These are phyloP conservation scores for Apis dorsata DNA, from an alignment of 1,140 invertebrate genomes.

Conservation along the genomic window DNA sequence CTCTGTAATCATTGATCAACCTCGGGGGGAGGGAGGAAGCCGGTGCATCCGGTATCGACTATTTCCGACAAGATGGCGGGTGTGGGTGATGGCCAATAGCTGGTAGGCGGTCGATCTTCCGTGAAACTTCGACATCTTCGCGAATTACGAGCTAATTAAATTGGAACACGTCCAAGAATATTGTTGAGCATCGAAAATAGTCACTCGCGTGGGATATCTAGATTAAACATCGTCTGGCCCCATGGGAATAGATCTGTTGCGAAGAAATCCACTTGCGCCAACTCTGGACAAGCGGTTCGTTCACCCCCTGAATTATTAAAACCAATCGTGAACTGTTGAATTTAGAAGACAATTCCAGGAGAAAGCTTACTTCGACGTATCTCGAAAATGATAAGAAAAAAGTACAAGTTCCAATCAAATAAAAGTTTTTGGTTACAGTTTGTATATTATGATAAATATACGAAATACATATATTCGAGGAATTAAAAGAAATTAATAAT, in stretches of 20 bases:
- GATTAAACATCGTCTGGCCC: not conserved
- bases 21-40: not conserved
- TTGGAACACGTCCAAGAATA: slow-evolving; percentile 35
- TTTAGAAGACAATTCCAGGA: not conserved
- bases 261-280: not conserved
- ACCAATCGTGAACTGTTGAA: not conserved
- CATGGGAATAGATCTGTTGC: not conserved
- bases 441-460: too few species aligned
- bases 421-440: too few species aligned
- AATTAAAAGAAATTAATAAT: not conserved
- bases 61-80: not conserved
- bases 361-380: too few species aligned
- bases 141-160: slow-evolving; percentile 44
- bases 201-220: not conserved
- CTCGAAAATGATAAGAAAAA: too few species aligned
- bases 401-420: too few species aligned
- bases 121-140: slow-evolving; percentile 11
- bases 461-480: not conserved
- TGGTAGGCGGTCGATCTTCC: not conserved
- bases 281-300: not conserved
- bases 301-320: not conserved
- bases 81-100: slow-evolving; percentile 6
- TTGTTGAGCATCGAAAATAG: not conserved
- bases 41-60: not conserved
- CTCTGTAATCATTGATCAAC: not conserved